Evolutionary conservation across 2,888 invertebrate genomes (phyloP).

Genomic region (Coecobrya sp.): DNA sequence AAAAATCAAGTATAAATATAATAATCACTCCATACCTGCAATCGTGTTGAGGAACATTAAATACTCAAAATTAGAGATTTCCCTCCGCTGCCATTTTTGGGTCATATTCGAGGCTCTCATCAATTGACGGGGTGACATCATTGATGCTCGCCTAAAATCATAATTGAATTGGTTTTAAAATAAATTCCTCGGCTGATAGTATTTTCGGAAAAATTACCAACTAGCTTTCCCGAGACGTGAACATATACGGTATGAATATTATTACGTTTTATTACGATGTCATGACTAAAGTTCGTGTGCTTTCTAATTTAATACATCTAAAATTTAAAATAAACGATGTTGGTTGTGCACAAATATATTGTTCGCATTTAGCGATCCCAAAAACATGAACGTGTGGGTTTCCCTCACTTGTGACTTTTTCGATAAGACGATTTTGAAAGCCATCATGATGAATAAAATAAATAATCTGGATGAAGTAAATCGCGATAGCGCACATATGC

Average conservation of each 20-base stretch:
- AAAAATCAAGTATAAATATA: too few species aligned
- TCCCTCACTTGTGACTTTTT: neutral
- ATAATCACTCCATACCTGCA: slow-evolving; percentile 92
- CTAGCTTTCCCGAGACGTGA: too few species aligned
- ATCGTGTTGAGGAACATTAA: slow-evolving; percentile 99
- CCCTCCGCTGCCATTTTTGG: slow-evolving; percentile 99
- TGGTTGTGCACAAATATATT: too few species aligned
- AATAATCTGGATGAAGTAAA: slow-evolving; percentile 24
- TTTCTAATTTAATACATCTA: too few species aligned
- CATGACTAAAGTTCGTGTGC: too few species aligned
- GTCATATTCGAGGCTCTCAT: slow-evolving; percentile 99
- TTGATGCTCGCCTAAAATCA: slow-evolving; percentile 94
- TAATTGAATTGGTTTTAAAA: neutral
- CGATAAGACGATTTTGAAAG: neutral
- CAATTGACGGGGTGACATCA: slow-evolving; percentile 99
- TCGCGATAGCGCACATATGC: neutral
- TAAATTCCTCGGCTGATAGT: too few species aligned
- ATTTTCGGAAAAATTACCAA: too few species aligned
- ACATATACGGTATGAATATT: too few species aligned
- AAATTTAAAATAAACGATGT: too few species aligned
- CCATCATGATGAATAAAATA: neutral
- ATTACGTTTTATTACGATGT: too few species aligned
- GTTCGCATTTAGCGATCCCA: too few species aligned
- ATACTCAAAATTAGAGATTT: slow-evolving; percentile 99
- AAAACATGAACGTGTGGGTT: neutral